A percentile compares a stretch with the other conserved stretches of the same genome.
phyloP scores from a whole-genome alignment of 2,888 invertebrate genomes.

The Tiliacea aurago region DNA sequence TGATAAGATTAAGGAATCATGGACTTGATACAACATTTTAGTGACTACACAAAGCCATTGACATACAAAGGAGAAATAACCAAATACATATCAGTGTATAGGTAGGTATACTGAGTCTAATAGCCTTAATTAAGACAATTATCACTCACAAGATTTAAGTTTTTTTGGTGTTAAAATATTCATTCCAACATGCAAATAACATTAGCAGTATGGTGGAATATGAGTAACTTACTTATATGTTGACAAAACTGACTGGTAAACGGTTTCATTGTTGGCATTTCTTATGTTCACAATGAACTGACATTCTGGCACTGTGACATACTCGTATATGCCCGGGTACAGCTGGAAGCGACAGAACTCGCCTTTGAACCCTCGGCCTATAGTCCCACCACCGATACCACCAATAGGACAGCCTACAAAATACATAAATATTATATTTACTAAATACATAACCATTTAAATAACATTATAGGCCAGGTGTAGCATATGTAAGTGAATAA shows the following conservation, averaged over 20 bases:
- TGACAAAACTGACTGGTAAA: constrained; percentile 95
- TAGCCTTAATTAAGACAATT: constrained; percentile 25
- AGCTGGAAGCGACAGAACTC: constrained; percentile 98
- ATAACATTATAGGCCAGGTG: background rate
- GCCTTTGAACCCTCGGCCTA: constrained; percentile 97
- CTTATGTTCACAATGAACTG: constrained; percentile 97
- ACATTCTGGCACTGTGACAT: constrained; percentile 95
- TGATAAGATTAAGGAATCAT: constrained; percentile 43
- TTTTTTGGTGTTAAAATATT: constrained; percentile 16
- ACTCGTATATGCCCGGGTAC: constrained; percentile 96
- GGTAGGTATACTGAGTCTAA: no score
- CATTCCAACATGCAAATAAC: constrained; percentile 30
- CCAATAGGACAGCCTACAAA: constrained; percentile 91
- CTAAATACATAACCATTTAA: background rate
- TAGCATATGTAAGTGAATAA: background rate
- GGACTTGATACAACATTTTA: constrained; percentile 28
- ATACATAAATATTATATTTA: constrained; percentile 39
- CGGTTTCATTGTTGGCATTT: constrained; percentile 92
- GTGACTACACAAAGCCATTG: constrained; percentile 2
- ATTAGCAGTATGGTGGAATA: constrained; percentile 13
- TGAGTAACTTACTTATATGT: constrained; percentile 92
- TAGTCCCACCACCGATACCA: constrained; percentile 91
- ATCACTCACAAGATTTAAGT: constrained; percentile 8
- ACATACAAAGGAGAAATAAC: constrained; percentile 5
- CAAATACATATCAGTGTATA: constrained; percentile 9